Evolutionary conservation across 1,140 invertebrate genomes (phyloP).

Genomic region (Platyura marginata): DNA sequence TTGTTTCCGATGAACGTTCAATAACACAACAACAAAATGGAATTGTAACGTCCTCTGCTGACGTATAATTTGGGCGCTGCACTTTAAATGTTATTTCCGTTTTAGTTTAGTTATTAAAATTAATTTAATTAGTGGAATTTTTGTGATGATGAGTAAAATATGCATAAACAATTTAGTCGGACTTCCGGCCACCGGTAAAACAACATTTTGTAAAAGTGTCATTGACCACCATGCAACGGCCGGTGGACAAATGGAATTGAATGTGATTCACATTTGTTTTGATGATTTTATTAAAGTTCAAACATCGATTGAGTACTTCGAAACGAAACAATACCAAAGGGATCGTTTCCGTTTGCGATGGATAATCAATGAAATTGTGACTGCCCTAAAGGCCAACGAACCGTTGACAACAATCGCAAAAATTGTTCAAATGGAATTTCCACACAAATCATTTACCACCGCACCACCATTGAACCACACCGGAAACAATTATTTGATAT

Average conservation of each 20-base stretch:
- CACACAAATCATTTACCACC: neutral
- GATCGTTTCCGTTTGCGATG: slow-evolving; percentile 1
- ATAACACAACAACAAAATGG: neutral
- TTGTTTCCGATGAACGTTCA: no score
- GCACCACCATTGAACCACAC: neutral
- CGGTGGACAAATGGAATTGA: slow-evolving; percentile 4
- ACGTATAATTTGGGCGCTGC: neutral
- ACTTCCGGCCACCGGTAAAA: slow-evolving; percentile 15
- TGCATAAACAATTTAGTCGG: slow-evolving; percentile 14
- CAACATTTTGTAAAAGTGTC: slow-evolving; percentile 11
- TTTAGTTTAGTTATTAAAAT: no score
- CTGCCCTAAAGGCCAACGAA: slow-evolving; percentile 1
- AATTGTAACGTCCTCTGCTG: neutral
- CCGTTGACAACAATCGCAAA: slow-evolving; percentile 1
- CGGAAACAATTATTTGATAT: slow-evolving; percentile 5
- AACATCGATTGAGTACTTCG: neutral
- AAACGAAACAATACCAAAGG: slow-evolving; percentile 8
- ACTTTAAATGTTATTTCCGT: no score
- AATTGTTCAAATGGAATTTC: neutral
- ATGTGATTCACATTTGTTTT: slow-evolving; percentile 15
- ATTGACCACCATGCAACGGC: slow-evolving; percentile 4
- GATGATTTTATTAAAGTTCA: slow-evolving; percentile 10
- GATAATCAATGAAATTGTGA: slow-evolving; percentile 8
- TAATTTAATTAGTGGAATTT: no score
- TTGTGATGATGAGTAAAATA: slow-evolving; percentile 10